A percentile compares a stretch with the other conserved stretches of the same genome.
Conservation (phyloP, 2,113 vertebrate species). For the Callopanchax toddi region DNA sequence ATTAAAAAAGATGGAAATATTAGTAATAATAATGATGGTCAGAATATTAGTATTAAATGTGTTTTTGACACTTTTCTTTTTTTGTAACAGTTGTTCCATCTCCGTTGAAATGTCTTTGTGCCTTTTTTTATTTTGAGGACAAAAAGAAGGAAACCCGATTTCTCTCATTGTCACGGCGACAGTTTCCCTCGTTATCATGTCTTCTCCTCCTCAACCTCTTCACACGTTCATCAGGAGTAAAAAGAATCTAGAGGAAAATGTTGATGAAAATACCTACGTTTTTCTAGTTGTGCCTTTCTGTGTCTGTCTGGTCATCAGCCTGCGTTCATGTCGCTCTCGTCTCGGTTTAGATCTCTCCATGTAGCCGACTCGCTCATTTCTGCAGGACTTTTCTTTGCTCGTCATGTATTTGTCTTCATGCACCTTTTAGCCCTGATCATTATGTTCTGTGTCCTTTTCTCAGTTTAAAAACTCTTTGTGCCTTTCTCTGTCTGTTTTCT, state of each 20-base stretch:
- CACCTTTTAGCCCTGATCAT: conserved; percentile 11
- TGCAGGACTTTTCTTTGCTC: conserved; percentile 34
- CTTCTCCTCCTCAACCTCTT: conserved; percentile 47
- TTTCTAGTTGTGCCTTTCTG: conserved; percentile 80
- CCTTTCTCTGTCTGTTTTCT: conserved; percentile 76
- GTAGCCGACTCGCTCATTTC: too few relatives aligned
- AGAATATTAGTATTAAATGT: conserved; percentile 74
- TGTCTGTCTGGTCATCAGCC: conserved; percentile 43
- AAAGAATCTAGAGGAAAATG: conserved; percentile 5
- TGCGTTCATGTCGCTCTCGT: conserved; percentile 3
- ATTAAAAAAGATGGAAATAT: conserved; percentile 14
- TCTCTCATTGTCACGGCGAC: conserved; percentile 43
- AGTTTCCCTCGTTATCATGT: conserved; percentile 38
- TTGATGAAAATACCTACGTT: conserved; percentile 45
- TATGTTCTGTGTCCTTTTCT: conserved; percentile 43
- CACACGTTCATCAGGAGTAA: conserved; percentile 34
- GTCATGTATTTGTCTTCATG: conserved; percentile 36
- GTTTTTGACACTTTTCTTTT: conserved; percentile 66
- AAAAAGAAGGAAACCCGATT: conserved; percentile 17
- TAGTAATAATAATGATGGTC: conserved; percentile 59
- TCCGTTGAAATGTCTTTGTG: conserved; percentile 65
- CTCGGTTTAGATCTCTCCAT: too few relatives aligned
- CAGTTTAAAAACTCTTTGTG: conserved; percentile 74
- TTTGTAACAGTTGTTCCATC: conserved; percentile 65
- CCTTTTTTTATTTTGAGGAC: conserved; percentile 63